Conservation (phyloP, 2,888 invertebrate species). For the Stramonita haemastoma region DNA sequence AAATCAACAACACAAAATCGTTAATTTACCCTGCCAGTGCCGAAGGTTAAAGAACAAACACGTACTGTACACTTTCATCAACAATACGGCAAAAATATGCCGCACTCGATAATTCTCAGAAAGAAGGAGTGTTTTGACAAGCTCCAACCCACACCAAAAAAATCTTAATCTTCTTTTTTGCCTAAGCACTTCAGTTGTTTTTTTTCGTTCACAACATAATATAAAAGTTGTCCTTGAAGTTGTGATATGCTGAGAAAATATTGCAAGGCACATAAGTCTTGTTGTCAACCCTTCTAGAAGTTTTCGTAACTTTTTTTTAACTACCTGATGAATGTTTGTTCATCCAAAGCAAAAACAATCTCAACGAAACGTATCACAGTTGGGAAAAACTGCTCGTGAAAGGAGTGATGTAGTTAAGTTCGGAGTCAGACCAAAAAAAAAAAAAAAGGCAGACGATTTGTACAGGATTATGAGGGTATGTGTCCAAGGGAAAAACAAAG, state of each 20-base stretch:
- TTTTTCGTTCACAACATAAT: slow-evolving; percentile 9
- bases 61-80: slow-evolving; percentile 1
- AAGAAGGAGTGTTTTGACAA: background rate
- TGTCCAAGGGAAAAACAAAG: background rate
- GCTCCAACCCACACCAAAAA: background rate
- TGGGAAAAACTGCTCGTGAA: slow-evolving; percentile 36
- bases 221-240: slow-evolving; percentile 18
- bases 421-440: background rate
- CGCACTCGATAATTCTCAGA: background rate
- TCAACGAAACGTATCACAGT: slow-evolving; percentile 38
- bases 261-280: slow-evolving; percentile 22
- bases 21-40: background rate
- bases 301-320: background rate
- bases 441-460: slow-evolving; percentile 13
- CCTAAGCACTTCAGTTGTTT: background rate
- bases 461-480: slow-evolving; percentile 20
- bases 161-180: background rate
- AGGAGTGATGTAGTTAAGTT: background rate
- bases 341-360: slow-evolving; percentile 10
- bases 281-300: background rate
- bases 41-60: background rate
- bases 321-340: background rate
- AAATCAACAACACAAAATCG: background rate
- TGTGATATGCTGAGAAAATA: slow-evolving; percentile 26
- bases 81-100: background rate